Evolutionary conservation across 2,888 invertebrate species (phyloP), one percentile per base, ranked within the genome.

Genomic region (Cheilosia impressa): DNA sequence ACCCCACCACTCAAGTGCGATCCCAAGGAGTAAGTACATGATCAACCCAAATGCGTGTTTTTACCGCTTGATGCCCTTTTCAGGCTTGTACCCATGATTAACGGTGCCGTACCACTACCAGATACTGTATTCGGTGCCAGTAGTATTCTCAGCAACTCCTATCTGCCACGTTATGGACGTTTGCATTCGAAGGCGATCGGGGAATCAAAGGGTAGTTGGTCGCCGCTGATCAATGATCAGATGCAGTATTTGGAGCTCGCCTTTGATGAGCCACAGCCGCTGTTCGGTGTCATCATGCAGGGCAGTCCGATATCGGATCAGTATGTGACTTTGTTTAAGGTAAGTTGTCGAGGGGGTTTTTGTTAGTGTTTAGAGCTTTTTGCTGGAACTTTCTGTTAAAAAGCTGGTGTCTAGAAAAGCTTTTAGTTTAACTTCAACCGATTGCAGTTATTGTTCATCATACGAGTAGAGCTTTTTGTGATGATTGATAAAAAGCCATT

Each of bases 311-410:
- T 94, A 2, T 94, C 94, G 78, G 94, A 96, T 87, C 94, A 96
- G 89, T 96, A 95, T 91, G 96, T 97, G 50, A 96, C 96, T 17
- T 95, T 96, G 88, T 97, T 96, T 89, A 94, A 95, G 89, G 82
- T 82, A 87, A n/a, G 15, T 27, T 6, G 5, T n/a, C n/a, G n/a
- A n/a, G n/a, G 17, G 4, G 2, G 9, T 17, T 45, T 17, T 45
- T 7, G 0, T 45, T 17, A 3, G 15, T 15, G 5, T 22, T 6
- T 0, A 27, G 24, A 47, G 19, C 17, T 3, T 17, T 19, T 9
- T 19, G 9, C 2, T 47, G 6, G 0, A 45, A 47, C 45, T 45
- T 45, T 17, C 13, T 43, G 6, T n/a, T n/a, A n/a, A 17, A 45
- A 6, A 2, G 6, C 15, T 45, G n/a, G 43, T 6, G 5, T 43